Conservation (phyloP, 1,140 invertebrate genomes). For the Lordiphosa mommai region DNA sequence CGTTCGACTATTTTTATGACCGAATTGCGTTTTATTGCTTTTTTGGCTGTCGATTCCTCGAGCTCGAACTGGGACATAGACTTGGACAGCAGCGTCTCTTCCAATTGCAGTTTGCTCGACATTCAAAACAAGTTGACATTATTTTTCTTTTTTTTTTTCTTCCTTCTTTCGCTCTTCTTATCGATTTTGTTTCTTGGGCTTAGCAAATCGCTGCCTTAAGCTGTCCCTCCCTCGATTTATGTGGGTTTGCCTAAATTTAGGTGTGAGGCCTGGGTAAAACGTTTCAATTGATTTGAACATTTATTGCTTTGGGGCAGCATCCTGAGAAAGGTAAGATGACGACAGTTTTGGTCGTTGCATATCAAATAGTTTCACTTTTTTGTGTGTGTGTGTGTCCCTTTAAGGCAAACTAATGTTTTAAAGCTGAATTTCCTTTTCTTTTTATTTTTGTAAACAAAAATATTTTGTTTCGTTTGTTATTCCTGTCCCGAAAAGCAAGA, state of each 20-base stretch:
- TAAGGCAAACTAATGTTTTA: not conserved
- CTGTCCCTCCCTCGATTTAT: slow-evolving; percentile 58
- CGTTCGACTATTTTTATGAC: slow-evolving; percentile 76
- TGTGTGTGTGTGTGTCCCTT: too few relatives aligned
- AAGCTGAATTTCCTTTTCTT: slow-evolving; percentile 5
- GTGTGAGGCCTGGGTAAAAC: slow-evolving; percentile 71
- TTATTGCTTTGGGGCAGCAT: slow-evolving; percentile 64
- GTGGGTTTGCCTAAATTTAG: slow-evolving; percentile 20
- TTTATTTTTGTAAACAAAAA: slow-evolving; percentile 9
- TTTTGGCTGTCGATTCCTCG: slow-evolving; percentile 41
- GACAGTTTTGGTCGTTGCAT: slow-evolving; percentile 58
- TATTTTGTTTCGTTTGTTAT: too few relatives aligned
- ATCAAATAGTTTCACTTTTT: slow-evolving; percentile 64
- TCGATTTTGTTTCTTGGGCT: slow-evolving; percentile 61
- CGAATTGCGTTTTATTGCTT: slow-evolving; percentile 74
- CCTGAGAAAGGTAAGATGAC: slow-evolving; percentile 47
- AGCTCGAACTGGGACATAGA: slow-evolving; percentile 3
- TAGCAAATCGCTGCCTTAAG: slow-evolving; percentile 71
- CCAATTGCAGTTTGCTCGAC: slow-evolving; percentile 25
- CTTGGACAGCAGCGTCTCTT: slow-evolving; percentile 1
- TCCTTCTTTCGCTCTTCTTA: slow-evolving; percentile 39
- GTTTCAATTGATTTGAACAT: slow-evolving; percentile 76
- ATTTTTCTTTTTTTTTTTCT: slow-evolving; percentile 15
- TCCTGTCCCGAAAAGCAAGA: not conserved
- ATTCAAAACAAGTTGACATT: slow-evolving; percentile 75